These are phyloP conservation scores for Scolopax mira DNA, from an alignment of 2,113 vertebrate species.

Conservation along the genomic window DNA sequence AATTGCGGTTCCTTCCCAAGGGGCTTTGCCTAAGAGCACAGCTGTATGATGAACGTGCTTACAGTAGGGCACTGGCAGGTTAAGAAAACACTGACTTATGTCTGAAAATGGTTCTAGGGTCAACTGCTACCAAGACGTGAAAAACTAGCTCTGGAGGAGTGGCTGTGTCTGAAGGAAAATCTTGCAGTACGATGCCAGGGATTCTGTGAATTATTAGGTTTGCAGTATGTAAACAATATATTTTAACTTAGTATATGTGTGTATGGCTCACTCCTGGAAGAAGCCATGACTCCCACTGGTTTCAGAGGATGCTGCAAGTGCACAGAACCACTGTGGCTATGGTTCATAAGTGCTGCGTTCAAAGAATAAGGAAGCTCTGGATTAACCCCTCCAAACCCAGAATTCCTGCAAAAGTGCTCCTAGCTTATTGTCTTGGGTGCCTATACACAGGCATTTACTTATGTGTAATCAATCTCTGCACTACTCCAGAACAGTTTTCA, in stretches of 20 bases:
- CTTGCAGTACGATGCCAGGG: not conserved
- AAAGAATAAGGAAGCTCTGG: not conserved
- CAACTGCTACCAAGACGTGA: conserved; percentile 31
- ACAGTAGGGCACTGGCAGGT: conserved; percentile 35
- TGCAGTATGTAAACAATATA: not conserved
- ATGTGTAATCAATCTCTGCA: not conserved
- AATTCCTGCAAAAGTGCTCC: not conserved
- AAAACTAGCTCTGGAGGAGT: conserved; percentile 2
- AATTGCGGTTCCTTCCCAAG: not conserved
- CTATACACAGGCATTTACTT: not conserved
- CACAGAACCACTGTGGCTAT: not conserved
- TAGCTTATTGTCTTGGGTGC: not conserved
- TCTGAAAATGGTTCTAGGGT: conserved; percentile 21
- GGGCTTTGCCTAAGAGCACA: not conserved
- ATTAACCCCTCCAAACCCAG: conserved; percentile 12
- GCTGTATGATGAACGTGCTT: not conserved
- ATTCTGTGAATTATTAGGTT: not conserved
- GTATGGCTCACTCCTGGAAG: not conserved
- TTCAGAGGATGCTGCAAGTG: not conserved
- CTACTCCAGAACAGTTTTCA: not conserved
- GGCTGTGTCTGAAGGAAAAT: not conserved
- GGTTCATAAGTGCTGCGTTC: not conserved
- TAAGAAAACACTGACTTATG: conserved; percentile 48
- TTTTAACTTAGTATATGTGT: not conserved
- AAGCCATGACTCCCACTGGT: not conserved